Percentiles rank a stretch among this genome's conserved stretches.
These are phyloP conservation scores for Falco punctatus DNA, from an alignment of 2,113 vertebrate genomes.

Conservation along the genomic window DNA sequence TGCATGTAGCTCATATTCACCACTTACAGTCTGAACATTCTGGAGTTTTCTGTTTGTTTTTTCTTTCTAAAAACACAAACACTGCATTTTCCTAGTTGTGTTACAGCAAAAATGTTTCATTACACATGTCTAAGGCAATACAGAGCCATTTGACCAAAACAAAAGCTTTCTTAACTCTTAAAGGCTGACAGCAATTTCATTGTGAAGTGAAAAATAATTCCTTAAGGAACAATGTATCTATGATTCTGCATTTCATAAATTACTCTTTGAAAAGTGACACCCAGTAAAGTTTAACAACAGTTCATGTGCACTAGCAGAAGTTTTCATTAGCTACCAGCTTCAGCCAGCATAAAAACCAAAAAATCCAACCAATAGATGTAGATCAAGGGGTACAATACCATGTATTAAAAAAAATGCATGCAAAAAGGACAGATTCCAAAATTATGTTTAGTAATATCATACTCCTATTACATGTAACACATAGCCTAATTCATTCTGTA, in stretches of 20 bases:
- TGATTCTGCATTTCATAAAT: background rate
- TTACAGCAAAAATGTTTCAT: background rate
- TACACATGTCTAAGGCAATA: background rate
- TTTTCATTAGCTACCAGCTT: background rate
- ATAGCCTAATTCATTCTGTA: background rate
- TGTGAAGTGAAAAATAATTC: background rate
- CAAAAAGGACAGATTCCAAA: background rate
- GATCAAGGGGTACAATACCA: background rate
- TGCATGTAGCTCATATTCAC: background rate
- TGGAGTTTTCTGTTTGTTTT: background rate
- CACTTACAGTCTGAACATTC: background rate
- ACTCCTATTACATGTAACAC: background rate
- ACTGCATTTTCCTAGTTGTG: background rate
- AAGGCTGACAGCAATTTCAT: background rate
- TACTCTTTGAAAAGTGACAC: background rate
- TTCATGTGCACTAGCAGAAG: background rate
- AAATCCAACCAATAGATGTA: background rate
- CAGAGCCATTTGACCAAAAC: background rate
- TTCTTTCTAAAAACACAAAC: background rate
- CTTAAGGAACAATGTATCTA: background rate
- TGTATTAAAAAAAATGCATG: background rate
- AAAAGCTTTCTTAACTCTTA: background rate
- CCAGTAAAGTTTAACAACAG: background rate
- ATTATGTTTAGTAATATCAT: background rate
- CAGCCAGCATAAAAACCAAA: background rate